Evolutionary conservation across 2,113 vertebrate species (phyloP).

Genomic region (Etheostoma spectabile): DNA sequence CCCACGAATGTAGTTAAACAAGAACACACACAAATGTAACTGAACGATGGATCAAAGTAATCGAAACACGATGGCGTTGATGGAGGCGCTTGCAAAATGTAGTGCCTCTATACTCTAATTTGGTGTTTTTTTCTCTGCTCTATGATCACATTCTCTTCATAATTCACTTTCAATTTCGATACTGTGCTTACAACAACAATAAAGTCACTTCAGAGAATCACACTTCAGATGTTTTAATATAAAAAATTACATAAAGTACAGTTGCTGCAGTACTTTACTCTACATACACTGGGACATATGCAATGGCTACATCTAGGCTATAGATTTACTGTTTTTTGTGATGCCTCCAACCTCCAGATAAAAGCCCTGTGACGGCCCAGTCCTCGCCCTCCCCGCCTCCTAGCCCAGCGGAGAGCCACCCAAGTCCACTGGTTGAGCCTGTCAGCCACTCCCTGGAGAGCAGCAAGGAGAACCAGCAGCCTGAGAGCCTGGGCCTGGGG

Average conservation of each 20-base stretch:
- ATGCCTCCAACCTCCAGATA: slow-evolving; percentile 64
- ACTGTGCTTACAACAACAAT: no score
- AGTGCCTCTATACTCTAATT: no score
- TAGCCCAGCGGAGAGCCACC: slow-evolving; percentile 83
- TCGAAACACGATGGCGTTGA: no score
- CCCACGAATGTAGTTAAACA: no score
- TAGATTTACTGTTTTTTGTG: slow-evolving; percentile 2
- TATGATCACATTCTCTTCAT: no score
- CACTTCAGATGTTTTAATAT: not conserved
- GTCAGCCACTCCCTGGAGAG: slow-evolving; percentile 90
- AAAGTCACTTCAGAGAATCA: not conserved
- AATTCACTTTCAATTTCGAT: no score
- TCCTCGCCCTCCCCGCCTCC: slow-evolving; percentile 90
- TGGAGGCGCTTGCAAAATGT: no score
- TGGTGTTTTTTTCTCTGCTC: no score
- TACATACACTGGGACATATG: not conserved
- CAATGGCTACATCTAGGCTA: not conserved
- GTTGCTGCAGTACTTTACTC: not conserved
- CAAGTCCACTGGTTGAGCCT: slow-evolving; percentile 88
- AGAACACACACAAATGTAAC: not conserved
- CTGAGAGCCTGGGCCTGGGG: slow-evolving; percentile 80
- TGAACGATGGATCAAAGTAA: no score
- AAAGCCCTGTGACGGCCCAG: slow-evolving; percentile 87
- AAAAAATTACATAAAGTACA: not conserved
- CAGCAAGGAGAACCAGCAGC: slow-evolving; percentile 98